These are phyloP conservation scores for Avahi laniger DNA, from an alignment of 2,797 vertebrate species.

Conservation along the genomic window DNA sequence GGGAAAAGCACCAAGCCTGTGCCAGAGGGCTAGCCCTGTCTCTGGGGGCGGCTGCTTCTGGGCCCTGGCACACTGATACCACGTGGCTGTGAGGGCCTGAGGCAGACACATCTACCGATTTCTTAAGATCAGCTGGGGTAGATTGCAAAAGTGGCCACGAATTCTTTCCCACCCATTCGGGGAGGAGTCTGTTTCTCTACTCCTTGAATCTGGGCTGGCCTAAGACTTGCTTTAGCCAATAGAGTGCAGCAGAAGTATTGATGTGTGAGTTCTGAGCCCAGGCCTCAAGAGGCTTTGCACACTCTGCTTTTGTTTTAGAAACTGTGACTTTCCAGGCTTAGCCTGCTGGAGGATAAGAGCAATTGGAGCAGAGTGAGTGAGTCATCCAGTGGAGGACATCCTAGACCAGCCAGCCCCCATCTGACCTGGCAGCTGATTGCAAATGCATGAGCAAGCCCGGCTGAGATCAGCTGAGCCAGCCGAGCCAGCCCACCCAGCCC, in stretches of 20 bases:
- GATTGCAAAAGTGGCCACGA: not conserved
- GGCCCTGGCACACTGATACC: fast-evolving
- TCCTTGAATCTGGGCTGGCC: not conserved
- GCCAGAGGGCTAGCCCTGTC: not conserved
- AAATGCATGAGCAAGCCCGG: fast-evolving
- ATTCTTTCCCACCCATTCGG: not conserved
- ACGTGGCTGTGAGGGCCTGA: too few relatives aligned
- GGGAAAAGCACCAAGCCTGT: too few relatives aligned
- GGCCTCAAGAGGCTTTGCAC: not conserved
- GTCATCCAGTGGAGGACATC: not conserved
- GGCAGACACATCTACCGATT: not conserved
- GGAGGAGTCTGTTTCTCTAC: not conserved
- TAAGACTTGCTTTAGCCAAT: not conserved
- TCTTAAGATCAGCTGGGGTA: not conserved
- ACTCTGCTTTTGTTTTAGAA: not conserved
- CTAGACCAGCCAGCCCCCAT: not conserved
- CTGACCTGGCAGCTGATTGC: not conserved
- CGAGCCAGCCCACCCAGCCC: not conserved
- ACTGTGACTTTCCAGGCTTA: not conserved
- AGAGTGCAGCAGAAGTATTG: not conserved
- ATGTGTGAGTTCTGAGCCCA: not conserved
- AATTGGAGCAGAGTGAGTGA: not conserved
- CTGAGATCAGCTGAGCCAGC: not conserved
- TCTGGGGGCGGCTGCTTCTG: not conserved
- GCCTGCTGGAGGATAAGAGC: not conserved